These are phyloP conservation scores for Abscondita cerata DNA, from an alignment of 2,888 invertebrate species.

Conservation along the genomic window DNA sequence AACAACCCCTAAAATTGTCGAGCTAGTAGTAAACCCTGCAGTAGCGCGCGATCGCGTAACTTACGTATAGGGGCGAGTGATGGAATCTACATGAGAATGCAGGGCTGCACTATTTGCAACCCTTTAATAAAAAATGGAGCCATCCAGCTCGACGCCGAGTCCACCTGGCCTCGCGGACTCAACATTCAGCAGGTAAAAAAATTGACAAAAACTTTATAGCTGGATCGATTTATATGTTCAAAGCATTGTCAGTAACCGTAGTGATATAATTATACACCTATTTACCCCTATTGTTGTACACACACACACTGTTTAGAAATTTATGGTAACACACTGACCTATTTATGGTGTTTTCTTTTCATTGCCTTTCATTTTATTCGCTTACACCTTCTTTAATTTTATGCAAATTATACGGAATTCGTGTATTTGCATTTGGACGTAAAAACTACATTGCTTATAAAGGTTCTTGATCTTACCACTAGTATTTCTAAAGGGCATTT, in stretches of 20 bases:
- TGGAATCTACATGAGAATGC: constrained; percentile 39
- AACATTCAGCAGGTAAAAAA: constrained; percentile 55
- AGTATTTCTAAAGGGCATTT: neutral
- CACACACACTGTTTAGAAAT: constrained; percentile 15
- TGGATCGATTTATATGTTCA: constrained; percentile 41
- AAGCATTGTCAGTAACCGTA: constrained; percentile 13
- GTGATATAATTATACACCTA: constrained; percentile 15
- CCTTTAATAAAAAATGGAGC: constrained; percentile 51
- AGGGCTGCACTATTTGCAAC: constrained; percentile 28
- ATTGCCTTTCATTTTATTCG: neutral
- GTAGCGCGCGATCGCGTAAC: constrained; percentile 34
- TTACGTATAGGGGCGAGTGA: constrained; percentile 31
- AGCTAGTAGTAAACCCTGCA: constrained; percentile 32
- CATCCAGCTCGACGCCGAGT: constrained; percentile 57
- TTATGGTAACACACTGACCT: constrained; percentile 25
- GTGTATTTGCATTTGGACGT: too few relatives aligned
- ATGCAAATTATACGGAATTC: neutral
- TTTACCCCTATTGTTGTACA: constrained; percentile 18
- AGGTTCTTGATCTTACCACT: too few relatives aligned
- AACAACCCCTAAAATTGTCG: constrained; percentile 41
- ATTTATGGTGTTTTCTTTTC: constrained; percentile 12
- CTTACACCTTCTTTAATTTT: neutral
- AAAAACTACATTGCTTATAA: too few relatives aligned
- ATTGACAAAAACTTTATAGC: constrained; percentile 21
- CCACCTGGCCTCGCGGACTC: constrained; percentile 56